These are phyloP conservation scores for Thunnus albacares DNA, from an alignment of 2,797 vertebrate genomes.

Conservation along the genomic window DNA sequence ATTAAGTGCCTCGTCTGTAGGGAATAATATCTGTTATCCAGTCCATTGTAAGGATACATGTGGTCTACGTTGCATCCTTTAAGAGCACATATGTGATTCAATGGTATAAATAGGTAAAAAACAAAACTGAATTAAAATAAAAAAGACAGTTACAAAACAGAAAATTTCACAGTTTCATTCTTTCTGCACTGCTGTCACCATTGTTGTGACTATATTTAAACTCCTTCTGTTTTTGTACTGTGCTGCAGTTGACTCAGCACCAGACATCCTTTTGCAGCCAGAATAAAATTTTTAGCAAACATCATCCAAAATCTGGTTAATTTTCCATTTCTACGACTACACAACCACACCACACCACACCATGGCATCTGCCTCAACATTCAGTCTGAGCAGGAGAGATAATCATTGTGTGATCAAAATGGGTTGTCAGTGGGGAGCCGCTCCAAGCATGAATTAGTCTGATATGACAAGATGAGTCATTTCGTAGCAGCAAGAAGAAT, in stretches of 20 bases:
- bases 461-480: constrained; percentile 6
- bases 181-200: neutral
- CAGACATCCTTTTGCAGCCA: neutral
- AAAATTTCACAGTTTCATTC: neutral
- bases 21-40: too few relatives aligned
- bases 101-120: too few relatives aligned
- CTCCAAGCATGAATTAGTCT: constrained; percentile 28
- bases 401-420: constrained; percentile 30
- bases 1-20: too few relatives aligned
- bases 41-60: too few relatives aligned
- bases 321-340: constrained; percentile 17
- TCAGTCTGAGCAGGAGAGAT: neutral
- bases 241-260: neutral
- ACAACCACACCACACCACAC: neutral
- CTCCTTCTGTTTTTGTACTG: neutral
- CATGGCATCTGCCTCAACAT: neutral
- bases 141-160: too few relatives aligned
- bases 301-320: constrained; percentile 12
- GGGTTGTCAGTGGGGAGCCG: constrained; percentile 12
- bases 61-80: too few relatives aligned
- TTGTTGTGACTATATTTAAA: neutral
- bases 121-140: too few relatives aligned
- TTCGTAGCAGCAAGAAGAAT: neutral
- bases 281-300: neutral
- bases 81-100: too few relatives aligned